phyloP scores from a whole-genome alignment of 2,888 invertebrate species.

The Anoncus sp. region DNA sequence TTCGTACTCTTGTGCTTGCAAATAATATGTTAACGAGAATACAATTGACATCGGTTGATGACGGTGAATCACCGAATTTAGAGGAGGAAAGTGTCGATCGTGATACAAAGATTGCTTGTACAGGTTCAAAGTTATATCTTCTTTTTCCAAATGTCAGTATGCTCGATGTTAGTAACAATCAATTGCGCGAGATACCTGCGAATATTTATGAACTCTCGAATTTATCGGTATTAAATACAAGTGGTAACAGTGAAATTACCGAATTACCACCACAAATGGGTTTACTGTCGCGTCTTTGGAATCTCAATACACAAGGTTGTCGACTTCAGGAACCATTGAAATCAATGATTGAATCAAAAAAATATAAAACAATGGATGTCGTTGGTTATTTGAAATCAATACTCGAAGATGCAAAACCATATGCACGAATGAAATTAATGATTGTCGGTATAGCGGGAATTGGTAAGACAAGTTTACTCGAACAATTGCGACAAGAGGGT shows the following conservation, averaged over 20 bases:
- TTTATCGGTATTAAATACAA: slow-evolving; percentile 97
- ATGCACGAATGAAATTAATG: slow-evolving; percentile 98
- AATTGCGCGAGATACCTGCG: slow-evolving; percentile 90
- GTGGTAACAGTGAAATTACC: slow-evolving; percentile 92
- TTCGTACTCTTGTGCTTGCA: slow-evolving; percentile 93
- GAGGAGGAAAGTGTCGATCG: slow-evolving; percentile 84
- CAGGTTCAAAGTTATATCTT: slow-evolving; percentile 83
- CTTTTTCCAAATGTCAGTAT: slow-evolving; percentile 97
- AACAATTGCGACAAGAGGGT: slow-evolving; percentile 95
- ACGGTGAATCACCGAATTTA: slow-evolving; percentile 86
- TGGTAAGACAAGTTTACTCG: slow-evolving; percentile 95
- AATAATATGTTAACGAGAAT: slow-evolving; percentile 94
- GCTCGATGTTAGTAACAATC: slow-evolving; percentile 97
- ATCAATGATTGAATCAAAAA: slow-evolving; percentile 96
- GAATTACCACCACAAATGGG: slow-evolving; percentile 98
- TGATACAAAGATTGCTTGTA: slow-evolving; percentile 76
- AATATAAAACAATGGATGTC: slow-evolving; percentile 97
- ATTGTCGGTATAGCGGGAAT: slow-evolving; percentile 96
- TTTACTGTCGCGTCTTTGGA: slow-evolving; percentile 97
- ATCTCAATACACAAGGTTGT: slow-evolving; percentile 96
- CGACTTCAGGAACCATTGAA: slow-evolving; percentile 93
- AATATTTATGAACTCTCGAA: slow-evolving; percentile 94
- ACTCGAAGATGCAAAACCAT: slow-evolving; percentile 95
- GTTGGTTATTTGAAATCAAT: slow-evolving; percentile 96
- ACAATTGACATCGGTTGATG: slow-evolving; percentile 92